Percentiles rank a stretch among this genome's conserved stretches.
phyloP scores from a whole-genome alignment of 2,797 vertebrate genomes.

The Coluber constrictor region DNA sequence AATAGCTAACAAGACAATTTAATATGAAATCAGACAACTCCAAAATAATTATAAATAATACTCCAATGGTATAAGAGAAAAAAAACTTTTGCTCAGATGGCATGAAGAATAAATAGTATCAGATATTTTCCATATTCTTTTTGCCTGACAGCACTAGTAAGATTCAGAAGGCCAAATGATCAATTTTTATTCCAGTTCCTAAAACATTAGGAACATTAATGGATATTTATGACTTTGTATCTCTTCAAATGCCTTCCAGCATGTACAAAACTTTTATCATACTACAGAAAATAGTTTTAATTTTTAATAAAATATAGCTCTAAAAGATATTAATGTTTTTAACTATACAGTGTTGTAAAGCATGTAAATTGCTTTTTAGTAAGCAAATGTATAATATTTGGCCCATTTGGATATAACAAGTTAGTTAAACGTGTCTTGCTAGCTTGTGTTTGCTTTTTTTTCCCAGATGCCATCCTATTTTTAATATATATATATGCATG shows the following conservation, averaged over 20 bases:
- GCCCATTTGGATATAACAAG: slow-evolving; percentile 19
- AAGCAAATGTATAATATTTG: slow-evolving; percentile 37
- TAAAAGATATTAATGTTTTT: slow-evolving; percentile 44
- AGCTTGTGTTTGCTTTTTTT: slow-evolving; percentile 17
- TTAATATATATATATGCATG: slow-evolving; percentile 4
- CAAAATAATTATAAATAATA: slow-evolving; percentile 7
- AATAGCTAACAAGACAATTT: background rate
- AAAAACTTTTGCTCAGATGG: background rate
- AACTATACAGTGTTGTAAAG: slow-evolving; percentile 46
- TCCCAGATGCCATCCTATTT: slow-evolving; percentile 30
- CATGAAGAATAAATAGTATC: slow-evolving; percentile 3
- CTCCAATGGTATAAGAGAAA: background rate
- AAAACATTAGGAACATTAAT: too few species aligned
- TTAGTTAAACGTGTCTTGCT: slow-evolving; percentile 10
- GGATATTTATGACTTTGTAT: slow-evolving; percentile 33
- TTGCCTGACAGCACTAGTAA: slow-evolving; percentile 23
- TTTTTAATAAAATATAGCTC: slow-evolving; percentile 62
- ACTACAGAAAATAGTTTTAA: slow-evolving; percentile 58
- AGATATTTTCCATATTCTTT: background rate
- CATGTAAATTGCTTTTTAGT: background rate
- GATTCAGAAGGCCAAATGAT: background rate
- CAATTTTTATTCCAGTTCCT: background rate
- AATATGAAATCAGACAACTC: background rate
- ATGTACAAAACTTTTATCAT: slow-evolving; percentile 53
- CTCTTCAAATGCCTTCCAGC: slow-evolving; percentile 42